These are phyloP conservation scores for Diaprepes abbreviatus DNA, from an alignment of 2,888 invertebrate genomes.

Conservation along the genomic window DNA sequence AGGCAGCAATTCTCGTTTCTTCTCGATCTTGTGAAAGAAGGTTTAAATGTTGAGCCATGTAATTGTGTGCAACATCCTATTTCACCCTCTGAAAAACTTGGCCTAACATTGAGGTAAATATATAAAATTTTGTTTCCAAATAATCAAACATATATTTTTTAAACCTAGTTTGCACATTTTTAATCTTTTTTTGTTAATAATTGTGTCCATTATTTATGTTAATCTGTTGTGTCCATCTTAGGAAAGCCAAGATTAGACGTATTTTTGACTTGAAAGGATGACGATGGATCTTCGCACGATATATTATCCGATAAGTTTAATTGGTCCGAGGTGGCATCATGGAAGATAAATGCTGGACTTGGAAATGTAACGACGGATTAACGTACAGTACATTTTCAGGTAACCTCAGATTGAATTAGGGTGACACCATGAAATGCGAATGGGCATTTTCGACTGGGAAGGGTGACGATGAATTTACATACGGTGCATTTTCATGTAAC, in stretches of 20 bases:
- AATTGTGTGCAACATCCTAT: constrained; percentile 5
- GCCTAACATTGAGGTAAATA: constrained; percentile 4
- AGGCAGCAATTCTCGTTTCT: too few species aligned
- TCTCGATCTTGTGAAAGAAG: too few species aligned
- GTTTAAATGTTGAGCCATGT: too few species aligned
- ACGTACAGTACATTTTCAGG: too few species aligned
- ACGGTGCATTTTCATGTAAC: too few species aligned
- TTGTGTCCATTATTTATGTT: not conserved
- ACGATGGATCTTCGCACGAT: too few species aligned
- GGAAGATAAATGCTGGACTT: too few species aligned
- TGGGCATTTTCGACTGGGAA: not conserved
- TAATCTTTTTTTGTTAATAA: not conserved
- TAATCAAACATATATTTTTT: not conserved
- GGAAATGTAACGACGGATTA: too few species aligned
- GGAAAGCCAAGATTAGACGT: not conserved
- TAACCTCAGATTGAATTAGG: not conserved
- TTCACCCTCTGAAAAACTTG: not conserved
- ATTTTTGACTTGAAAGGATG: not conserved
- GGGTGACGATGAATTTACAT: too few species aligned
- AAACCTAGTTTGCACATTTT: constrained; percentile 4
- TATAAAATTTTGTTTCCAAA: not conserved
- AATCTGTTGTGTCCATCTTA: not conserved
- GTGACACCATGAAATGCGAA: too few species aligned
- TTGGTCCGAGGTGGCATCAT: too few species aligned
- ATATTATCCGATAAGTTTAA: too few species aligned